Evolutionary conservation across 2,797 vertebrate species (phyloP).

Genomic region (Fratercula arctica): DNA sequence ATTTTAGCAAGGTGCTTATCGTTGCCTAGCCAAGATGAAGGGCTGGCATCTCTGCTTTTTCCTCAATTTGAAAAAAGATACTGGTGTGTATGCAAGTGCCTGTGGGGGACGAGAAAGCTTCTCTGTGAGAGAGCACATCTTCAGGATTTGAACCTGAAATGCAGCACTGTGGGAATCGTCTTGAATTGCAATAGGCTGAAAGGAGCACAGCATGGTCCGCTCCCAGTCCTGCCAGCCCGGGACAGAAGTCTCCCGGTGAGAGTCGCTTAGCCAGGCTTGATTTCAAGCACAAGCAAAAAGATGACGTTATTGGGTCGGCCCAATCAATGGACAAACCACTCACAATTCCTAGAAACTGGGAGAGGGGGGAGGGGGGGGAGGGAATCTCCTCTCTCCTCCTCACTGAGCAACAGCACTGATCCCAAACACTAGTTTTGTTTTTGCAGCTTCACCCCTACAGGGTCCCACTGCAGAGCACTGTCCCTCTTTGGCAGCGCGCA

Average conservation of each 20-base stretch:
- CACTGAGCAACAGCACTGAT: not conserved
- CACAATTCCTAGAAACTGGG: not conserved
- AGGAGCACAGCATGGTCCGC: not conserved
- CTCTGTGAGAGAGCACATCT: not conserved
- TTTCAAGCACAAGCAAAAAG: not conserved
- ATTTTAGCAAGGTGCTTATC: slow-evolving; percentile 30
- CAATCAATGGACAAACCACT: not conserved
- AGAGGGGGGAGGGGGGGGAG: no score
- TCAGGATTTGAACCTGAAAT: not conserved
- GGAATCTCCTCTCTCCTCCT: not conserved
- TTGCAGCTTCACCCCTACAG: fast-evolving
- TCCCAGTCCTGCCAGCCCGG: not conserved
- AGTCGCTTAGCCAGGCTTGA: not conserved
- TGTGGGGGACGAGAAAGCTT: not conserved
- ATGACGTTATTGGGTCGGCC: not conserved
- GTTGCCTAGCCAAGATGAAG: not conserved
- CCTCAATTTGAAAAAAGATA: not conserved
- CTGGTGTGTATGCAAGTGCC: not conserved
- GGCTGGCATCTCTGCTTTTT: not conserved
- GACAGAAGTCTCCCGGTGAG: not conserved
- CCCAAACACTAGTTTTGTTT: not conserved
- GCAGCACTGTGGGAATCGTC: not conserved
- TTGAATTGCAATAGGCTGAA: not conserved
- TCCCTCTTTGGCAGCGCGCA: not conserved
- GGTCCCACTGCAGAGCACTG: fast-evolving